Base-by-base conservation (phyloP, 2,888 invertebrate genomes). In the Brachyptera risi region DNA sequence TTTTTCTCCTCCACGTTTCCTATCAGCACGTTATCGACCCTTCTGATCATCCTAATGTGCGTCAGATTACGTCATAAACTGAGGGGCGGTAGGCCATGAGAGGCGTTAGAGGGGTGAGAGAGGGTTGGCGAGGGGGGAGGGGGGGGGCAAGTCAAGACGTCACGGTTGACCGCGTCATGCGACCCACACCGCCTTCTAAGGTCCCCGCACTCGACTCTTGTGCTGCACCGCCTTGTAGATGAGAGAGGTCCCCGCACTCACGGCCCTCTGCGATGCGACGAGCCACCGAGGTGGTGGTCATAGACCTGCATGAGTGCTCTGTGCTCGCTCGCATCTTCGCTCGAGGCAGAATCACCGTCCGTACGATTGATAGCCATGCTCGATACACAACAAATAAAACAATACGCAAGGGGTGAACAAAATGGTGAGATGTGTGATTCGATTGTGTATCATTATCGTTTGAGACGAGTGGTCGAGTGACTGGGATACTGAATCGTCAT, bases 141-240 rank as follows among this genome's bases (percentile, higher is more conserved):
- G 19, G 11, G 44, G 19, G 50, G 4, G 31, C 15, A 42, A 3
- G 15, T 21, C 42, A 42, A 42, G 42, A 42, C 42, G 50, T 51
- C 50, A 51, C 15, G 50, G 50, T 51, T 51, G 50, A 51, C 50
- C 50, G 50, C 50, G 9, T 24, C 26, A 27, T 17, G 50, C 50
- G 50, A 51, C 50, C 50, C 50, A 26, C 49, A 26, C 49, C 49
- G 15, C 24, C 47, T 21, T 42, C 42, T 21, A 42, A 31, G 54
- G 54, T 54, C 54, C 37, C 54, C 54, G 54, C 54, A 37, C 54
- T 54, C 54, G 35, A 1, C 13, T n/a, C 15, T 11, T 9, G n/a
- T 21, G n/a, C n/a, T n/a, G n/a, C n/a, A n/a, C n/a, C n/a, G n/a
- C n/a, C n/a, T n/a, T n/a, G n/a, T n/a, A n/a, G n/a, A n/a, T n/a